Percentiles rank a stretch among this genome's conserved stretches.
Conservation (phyloP, 1,140 invertebrate species). For the Popillia japonica region DNA sequence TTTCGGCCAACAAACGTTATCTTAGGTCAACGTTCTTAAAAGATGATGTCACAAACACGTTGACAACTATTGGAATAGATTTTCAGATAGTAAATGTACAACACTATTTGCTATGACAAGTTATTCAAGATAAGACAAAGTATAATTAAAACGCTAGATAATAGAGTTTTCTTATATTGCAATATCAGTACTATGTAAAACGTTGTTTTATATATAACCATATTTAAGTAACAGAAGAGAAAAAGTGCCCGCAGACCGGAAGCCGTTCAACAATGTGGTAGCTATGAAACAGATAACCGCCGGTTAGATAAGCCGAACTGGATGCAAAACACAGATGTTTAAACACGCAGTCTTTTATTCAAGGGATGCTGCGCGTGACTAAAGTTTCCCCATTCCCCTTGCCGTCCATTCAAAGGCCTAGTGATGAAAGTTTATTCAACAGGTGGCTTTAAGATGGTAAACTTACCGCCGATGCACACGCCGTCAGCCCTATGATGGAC, state of each 20-base stretch:
- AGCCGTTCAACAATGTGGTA: background rate
- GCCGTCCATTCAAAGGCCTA: constrained; percentile 22
- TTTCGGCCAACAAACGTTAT: too few relatives aligned
- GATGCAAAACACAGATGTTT: constrained; percentile 16
- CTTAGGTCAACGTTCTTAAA: too few relatives aligned
- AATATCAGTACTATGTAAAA: too few relatives aligned
- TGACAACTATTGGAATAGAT: too few relatives aligned
- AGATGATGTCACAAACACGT: too few relatives aligned
- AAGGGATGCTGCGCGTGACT: constrained; percentile 5
- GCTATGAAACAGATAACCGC: background rate
- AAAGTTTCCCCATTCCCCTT: background rate
- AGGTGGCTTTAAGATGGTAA: constrained; percentile 40
- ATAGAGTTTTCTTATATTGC: too few relatives aligned
- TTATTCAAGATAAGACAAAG: too few relatives aligned
- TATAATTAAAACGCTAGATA: too few relatives aligned
- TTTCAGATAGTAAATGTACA: too few relatives aligned
- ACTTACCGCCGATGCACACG: constrained; percentile 49
- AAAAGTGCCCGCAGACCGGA: background rate
- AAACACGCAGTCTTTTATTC: background rate
- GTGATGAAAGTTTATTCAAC: constrained; percentile 32
- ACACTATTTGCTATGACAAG: too few relatives aligned
- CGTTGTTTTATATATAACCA: too few relatives aligned
- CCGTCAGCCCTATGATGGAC: constrained; percentile 47
- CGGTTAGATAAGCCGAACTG: background rate
- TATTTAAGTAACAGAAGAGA: background rate